A percentile compares a stretch with the other conserved stretches of the same genome.
phyloP scores from a whole-genome alignment of 2,888 invertebrate species.

The Noctua comes region DNA sequence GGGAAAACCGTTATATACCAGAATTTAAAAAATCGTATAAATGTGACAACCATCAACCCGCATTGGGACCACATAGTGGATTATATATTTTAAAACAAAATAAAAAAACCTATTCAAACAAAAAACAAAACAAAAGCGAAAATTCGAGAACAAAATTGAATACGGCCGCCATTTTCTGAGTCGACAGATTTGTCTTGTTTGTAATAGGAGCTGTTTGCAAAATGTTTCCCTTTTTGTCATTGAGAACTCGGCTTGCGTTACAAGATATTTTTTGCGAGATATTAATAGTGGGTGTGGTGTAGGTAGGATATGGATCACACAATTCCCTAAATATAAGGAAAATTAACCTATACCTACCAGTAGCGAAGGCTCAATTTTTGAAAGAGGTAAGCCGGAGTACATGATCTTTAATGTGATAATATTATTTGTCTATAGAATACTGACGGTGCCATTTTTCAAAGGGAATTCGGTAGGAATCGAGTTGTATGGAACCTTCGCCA shows the following conservation, averaged over 20 bases:
- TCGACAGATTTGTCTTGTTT: constrained; percentile 17
- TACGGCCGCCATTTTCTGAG: constrained; percentile 27
- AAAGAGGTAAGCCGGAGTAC: no score
- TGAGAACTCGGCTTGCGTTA: constrained; percentile 18
- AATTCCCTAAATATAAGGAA: background rate
- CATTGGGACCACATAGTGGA: background rate
- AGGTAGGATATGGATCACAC: background rate
- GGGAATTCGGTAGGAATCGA: no score
- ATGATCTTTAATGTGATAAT: no score
- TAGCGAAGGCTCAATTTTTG: no score
- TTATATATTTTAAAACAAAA: background rate
- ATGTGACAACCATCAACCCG: background rate
- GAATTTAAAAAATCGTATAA: background rate
- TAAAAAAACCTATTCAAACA: background rate
- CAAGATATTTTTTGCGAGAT: background rate
- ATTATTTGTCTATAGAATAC: no score
- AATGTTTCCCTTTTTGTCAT: constrained; percentile 37
- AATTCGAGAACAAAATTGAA: constrained; percentile 18
- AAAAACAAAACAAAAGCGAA: constrained; percentile 25
- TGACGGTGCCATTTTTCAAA: no score
- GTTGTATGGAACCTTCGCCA: no score
- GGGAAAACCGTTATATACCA: background rate
- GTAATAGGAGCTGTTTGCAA: constrained; percentile 40
- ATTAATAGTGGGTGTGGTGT: background rate
- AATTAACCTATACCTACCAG: no score